These are phyloP conservation scores for Embidobia sp. DNA, from an alignment of 2,888 invertebrate species.

Conservation along the genomic window DNA sequence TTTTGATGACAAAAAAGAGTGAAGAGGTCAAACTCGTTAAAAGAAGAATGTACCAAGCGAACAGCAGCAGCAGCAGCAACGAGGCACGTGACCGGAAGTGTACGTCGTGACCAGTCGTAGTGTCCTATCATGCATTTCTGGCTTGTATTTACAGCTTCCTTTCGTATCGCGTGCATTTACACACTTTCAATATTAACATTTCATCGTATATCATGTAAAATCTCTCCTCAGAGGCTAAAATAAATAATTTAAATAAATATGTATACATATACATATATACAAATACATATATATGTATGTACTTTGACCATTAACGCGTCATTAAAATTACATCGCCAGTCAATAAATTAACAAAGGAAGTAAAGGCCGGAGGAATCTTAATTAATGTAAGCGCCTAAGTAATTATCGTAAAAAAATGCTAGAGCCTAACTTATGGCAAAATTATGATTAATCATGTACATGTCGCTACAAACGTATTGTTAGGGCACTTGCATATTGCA, in stretches of 20 bases:
- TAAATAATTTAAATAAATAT: conserved; percentile 77
- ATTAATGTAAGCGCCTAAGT: not conserved
- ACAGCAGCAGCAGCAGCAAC: conserved; percentile 69
- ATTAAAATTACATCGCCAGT: conserved; percentile 74
- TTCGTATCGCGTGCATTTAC: conserved; percentile 67
- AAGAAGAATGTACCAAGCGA: conserved; percentile 63
- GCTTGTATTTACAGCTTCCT: conserved; percentile 67
- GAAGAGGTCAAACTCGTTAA: conserved; percentile 68
- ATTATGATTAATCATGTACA: conserved; percentile 36
- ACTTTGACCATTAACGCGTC: conserved; percentile 34
- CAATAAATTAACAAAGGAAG: conserved; percentile 74
- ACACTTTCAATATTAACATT: conserved; percentile 64
- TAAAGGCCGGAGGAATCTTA: not conserved
- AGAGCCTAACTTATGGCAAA: conserved; percentile 53
- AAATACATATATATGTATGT: conserved; percentile 62
- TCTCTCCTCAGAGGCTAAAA: conserved; percentile 79
- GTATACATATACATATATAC: conserved; percentile 72
- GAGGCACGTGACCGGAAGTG: conserved; percentile 67
- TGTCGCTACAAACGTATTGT: conserved; percentile 43
- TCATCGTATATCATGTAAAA: conserved; percentile 71
- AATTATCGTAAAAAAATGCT: conserved; percentile 2
- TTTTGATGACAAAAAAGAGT: conserved; percentile 57
- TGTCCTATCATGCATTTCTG: conserved; percentile 67
- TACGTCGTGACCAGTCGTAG: conserved; percentile 66
- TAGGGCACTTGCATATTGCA: conserved; percentile 39